Conservation (phyloP, 2,113 vertebrate genomes). For the Brachionichthys hirsutus region DNA sequence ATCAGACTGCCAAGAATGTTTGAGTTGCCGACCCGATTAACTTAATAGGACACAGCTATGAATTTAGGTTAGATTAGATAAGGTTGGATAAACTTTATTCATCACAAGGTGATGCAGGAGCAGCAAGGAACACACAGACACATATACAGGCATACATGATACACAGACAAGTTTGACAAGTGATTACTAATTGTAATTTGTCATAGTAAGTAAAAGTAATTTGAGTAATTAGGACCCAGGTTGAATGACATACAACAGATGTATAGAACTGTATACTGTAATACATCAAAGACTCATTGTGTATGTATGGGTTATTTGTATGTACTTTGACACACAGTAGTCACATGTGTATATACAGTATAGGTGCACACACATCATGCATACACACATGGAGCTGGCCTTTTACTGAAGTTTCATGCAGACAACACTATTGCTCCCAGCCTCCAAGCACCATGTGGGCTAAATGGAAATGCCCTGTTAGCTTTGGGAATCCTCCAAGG, state of each 20-base stretch:
- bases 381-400: slow-evolving; percentile 9
- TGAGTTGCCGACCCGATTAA: slow-evolving; percentile 20
- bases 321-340: slow-evolving; percentile 4
- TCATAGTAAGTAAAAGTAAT: too few relatives aligned
- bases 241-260: too few relatives aligned
- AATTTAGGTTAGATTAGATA: slow-evolving; percentile 1
- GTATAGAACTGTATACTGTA: too few relatives aligned
- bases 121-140: too few relatives aligned
- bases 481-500: slow-evolving; percentile 37
- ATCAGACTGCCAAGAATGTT: slow-evolving; percentile 53
- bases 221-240: too few relatives aligned
- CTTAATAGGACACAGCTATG: slow-evolving; percentile 16
- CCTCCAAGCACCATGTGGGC: neutral
- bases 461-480: slow-evolving; percentile 51
- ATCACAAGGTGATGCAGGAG: too few relatives aligned
- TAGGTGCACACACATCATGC: slow-evolving; percentile 2
- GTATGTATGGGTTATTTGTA: neutral
- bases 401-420: slow-evolving; percentile 24
- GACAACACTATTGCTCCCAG: slow-evolving; percentile 15
- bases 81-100: too few relatives aligned
- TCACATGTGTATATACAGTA: neutral
- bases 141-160: too few relatives aligned
- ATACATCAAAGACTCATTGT: too few relatives aligned
- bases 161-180: too few relatives aligned
- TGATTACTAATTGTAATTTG: too few relatives aligned